These are phyloP conservation scores for Luperina testacea DNA, from an alignment of 2,888 invertebrate genomes.

Conservation along the genomic window DNA sequence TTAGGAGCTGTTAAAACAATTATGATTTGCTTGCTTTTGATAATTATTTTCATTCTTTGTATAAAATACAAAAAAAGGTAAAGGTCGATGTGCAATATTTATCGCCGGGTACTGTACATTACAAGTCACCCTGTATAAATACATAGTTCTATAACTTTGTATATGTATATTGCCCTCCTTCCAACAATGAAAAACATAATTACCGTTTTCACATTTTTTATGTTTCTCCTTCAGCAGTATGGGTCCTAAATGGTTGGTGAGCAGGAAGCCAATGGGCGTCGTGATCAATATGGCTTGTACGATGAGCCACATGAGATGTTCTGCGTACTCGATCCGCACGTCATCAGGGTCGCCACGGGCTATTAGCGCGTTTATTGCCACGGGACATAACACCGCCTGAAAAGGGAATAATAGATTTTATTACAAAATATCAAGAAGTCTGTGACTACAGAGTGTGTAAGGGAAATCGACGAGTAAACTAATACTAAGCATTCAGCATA, in stretches of 20 bases:
- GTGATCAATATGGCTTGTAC: conserved; percentile 83
- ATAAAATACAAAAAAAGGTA: no score
- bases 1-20: no score
- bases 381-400: conserved; percentile 90
- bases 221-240: conserved; percentile 72
- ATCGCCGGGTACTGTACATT: no score
- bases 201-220: conserved; percentile 69
- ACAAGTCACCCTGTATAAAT: neutral
- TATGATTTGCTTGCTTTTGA: no score
- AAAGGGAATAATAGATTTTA: conserved; percentile 52
- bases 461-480: neutral
- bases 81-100: no score
- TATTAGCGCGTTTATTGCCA: conserved; percentile 86
- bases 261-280: conserved; percentile 82
- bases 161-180: neutral
- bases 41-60: no score
- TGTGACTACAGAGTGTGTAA: neutral
- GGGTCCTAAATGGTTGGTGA: conserved; percentile 81
- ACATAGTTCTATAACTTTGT: neutral
- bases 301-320: conserved; percentile 76
- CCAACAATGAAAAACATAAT: neutral
- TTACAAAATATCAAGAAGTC: neutral
- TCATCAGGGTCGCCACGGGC: conserved; percentile 63
- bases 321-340: conserved; percentile 75
- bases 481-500: neutral